Conservation (phyloP, 2,797 vertebrate species). For the Aplochiton taeniatus region DNA sequence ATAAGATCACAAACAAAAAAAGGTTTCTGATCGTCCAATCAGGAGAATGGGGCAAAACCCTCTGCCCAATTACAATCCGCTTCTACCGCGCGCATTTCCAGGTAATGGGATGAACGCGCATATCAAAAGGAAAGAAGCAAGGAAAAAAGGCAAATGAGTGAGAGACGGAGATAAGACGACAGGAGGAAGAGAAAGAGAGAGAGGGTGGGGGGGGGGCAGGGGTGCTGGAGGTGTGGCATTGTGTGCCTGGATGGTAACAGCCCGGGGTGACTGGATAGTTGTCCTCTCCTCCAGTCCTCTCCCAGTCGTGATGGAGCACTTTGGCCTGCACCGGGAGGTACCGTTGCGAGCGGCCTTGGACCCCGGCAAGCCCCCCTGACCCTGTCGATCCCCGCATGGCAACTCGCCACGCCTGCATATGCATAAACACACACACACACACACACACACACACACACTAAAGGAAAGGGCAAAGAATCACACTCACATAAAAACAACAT, state of each 20-base stretch:
- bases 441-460: slow-evolving; percentile 17
- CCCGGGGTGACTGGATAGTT: slow-evolving; percentile 51
- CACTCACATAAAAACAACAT: slow-evolving; percentile 1
- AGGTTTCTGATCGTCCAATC: too few species aligned
- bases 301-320: slow-evolving; percentile 37
- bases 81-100: too few species aligned
- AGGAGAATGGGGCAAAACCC: too few species aligned
- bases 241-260: slow-evolving; percentile 56
- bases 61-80: too few species aligned
- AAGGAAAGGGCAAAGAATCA: not conserved
- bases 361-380: slow-evolving; percentile 47
- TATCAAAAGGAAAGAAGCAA: too few species aligned
- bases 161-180: not conserved
- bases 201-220: slow-evolving; percentile 31
- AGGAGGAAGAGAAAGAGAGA: not conserved
- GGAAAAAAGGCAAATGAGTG: too few species aligned
- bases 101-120: too few species aligned
- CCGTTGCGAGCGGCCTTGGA: slow-evolving; percentile 39
- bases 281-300: slow-evolving; percentile 44
- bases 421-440: slow-evolving; percentile 16
- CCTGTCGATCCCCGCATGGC: slow-evolving; percentile 51
- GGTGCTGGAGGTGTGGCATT: slow-evolving; percentile 33
- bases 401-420: slow-evolving; percentile 37
- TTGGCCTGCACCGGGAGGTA: slow-evolving; percentile 21
- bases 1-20: too few species aligned